phyloP scores from a whole-genome alignment of 2,888 invertebrate genomes.

The Meiosimyza platycephala region DNA sequence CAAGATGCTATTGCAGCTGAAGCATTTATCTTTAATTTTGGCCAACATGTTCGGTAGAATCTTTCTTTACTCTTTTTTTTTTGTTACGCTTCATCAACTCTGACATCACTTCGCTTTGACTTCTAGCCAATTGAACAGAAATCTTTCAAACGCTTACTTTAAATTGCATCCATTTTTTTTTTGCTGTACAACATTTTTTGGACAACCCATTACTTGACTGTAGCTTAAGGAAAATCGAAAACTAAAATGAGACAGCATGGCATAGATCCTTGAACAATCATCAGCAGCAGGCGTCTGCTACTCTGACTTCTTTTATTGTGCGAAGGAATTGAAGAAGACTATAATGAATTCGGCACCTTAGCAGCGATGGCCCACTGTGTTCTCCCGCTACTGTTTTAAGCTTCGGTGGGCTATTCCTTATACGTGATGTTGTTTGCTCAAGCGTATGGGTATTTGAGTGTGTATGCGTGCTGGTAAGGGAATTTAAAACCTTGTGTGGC shows the following conservation, averaged over 20 bases:
- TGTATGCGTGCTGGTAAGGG: background rate
- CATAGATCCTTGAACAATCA: no score
- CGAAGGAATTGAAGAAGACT: background rate
- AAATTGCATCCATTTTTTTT: slow-evolving; percentile 32
- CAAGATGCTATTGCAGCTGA: no score
- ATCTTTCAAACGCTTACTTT: slow-evolving; percentile 27
- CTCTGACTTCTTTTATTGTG: no score
- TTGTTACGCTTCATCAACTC: background rate
- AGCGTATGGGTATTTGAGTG: slow-evolving; percentile 9
- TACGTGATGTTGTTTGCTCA: background rate
- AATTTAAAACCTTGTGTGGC: background rate
- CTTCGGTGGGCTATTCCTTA: slow-evolving; percentile 6
- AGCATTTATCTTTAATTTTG: no score
- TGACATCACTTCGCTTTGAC: slow-evolving; percentile 2
- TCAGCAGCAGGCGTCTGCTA: no score
- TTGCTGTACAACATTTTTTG: background rate
- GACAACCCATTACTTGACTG: no score
- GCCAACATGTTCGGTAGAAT: background rate
- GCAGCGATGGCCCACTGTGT: background rate
- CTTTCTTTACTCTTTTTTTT: slow-evolving; percentile 3
- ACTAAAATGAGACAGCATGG: no score
- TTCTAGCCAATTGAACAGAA: background rate
- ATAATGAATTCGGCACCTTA: slow-evolving; percentile 4
- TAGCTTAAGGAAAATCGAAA: no score
- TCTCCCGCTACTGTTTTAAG: background rate